phyloP scores from a whole-genome alignment of 2,797 vertebrate species.

The Etheostoma perlongum region DNA sequence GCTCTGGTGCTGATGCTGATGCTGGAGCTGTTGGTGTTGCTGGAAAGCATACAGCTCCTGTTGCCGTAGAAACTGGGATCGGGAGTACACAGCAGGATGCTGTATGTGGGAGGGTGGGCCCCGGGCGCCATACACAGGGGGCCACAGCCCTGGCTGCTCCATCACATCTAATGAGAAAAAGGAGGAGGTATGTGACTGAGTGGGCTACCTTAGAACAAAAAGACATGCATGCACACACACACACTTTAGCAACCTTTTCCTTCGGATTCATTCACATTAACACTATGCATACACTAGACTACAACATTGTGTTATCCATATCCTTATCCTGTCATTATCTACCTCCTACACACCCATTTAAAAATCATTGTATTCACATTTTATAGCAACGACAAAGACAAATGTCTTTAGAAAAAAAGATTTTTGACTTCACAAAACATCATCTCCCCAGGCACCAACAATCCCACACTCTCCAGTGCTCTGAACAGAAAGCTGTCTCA shows the following conservation, averaged over 20 bases:
- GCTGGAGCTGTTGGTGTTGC: slow-evolving; percentile 90
- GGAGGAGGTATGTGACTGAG: slow-evolving; percentile 57
- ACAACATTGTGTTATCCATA: slow-evolving; percentile 56
- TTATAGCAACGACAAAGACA: slow-evolving; percentile 44
- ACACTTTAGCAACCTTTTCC: slow-evolving; percentile 17
- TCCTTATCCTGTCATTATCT: slow-evolving; percentile 56
- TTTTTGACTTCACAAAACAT: slow-evolving; percentile 65
- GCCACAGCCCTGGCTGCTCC: slow-evolving; percentile 97
- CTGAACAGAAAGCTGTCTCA: slow-evolving; percentile 64
- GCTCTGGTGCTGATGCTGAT: slow-evolving; percentile 85
- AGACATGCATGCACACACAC: slow-evolving; percentile 35
- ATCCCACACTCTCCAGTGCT: slow-evolving; percentile 76
- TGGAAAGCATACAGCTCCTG: slow-evolving; percentile 96
- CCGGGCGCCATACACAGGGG: slow-evolving; percentile 94
- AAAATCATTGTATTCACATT: slow-evolving; percentile 67
- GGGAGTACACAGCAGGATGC: slow-evolving; percentile 93
- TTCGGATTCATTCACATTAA: slow-evolving; percentile 38
- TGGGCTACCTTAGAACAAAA: slow-evolving; percentile 59
- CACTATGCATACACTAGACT: slow-evolving; percentile 22
- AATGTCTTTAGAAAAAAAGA: slow-evolving; percentile 35
- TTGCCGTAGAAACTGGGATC: slow-evolving; percentile 96
- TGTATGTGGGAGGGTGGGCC: slow-evolving; percentile 94
- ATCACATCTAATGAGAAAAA: slow-evolving; percentile 92
- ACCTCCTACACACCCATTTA: slow-evolving; percentile 64
- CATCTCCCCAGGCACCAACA: slow-evolving; percentile 68